Evolutionary conservation across 2,797 vertebrate species (phyloP), one percentile per base, ranked within the genome.

Genomic region (Falco novaeseelandiae): DNA sequence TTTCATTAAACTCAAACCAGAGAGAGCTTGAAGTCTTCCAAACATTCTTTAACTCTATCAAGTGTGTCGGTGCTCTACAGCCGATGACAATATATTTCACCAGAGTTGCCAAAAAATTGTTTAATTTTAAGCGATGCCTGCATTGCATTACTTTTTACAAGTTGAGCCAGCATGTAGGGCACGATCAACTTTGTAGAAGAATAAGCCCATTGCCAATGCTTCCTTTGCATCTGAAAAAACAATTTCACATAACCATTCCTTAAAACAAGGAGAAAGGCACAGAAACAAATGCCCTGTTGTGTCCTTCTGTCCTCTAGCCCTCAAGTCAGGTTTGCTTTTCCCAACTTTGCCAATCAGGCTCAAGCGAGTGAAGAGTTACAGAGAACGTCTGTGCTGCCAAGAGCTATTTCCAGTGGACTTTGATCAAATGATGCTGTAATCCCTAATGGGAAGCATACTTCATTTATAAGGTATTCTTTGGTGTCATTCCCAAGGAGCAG

Each of bases 341-440:
- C 85, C 91, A 72, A n/a, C 57, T 69, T 90, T 88, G 83, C 92
- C 95, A 97, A 74, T 93, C 93, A 44, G 87, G 65, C 79, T 89
- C 48, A 62, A 55, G 83, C 1, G 1, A 92, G 72, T 89, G 95
- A 98, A 95, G 97, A 97, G 97, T 97, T 97, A 96, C 96, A 97
- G 96, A 93, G 95, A 97, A 94, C 6, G 30, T 73, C 92, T 29
- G 71, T 42, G 69, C 88, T 98, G 98, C 98, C 98, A 98, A 96
- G 94, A 98, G 97, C 96, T 98, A 97, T 98, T 98, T 98, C 97
- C 97, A 98, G 97, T 97, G 97, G 98, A 97, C 98, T 98, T 98
- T 98, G 98, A 98, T 98, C 98, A 98, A 98, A 95, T 87, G 86
- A 97, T 98, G 97, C 96, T 90, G 97, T 98, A 98, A 98, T 98